Percentiles rank a stretch among this genome's conserved stretches.
phyloP scores from a whole-genome alignment of 2,888 invertebrate genomes.

The Cerastis rubricosa region DNA sequence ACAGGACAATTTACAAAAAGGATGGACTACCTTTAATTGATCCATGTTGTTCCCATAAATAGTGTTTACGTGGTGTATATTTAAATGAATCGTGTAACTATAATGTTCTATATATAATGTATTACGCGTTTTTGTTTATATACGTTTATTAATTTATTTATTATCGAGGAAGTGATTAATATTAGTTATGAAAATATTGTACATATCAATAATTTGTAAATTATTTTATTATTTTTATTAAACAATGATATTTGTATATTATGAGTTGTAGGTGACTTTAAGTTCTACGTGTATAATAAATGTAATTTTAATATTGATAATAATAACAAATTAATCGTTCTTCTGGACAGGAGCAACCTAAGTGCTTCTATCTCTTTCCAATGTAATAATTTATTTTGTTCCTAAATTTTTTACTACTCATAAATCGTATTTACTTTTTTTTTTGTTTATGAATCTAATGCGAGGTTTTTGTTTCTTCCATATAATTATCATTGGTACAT shows the following conservation, averaged over 20 bases:
- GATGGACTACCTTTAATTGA: slow-evolving; percentile 88
- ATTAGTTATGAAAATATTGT: slow-evolving; percentile 74
- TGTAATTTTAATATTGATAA: slow-evolving; percentile 56
- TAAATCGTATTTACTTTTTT: slow-evolving; percentile 23
- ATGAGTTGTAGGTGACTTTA: slow-evolving; percentile 65
- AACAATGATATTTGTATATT: slow-evolving; percentile 72
- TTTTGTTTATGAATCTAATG: slow-evolving; percentile 18
- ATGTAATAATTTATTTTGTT: slow-evolving; percentile 55
- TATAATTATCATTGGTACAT: slow-evolving; percentile 16
- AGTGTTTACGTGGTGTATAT: slow-evolving; percentile 67
- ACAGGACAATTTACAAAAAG: slow-evolving; percentile 80
- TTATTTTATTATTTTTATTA: slow-evolving; percentile 61
- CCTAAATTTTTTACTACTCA: slow-evolving; percentile 41
- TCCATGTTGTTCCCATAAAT: slow-evolving; percentile 49
- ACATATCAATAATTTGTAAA: slow-evolving; percentile 83
- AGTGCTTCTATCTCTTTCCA: slow-evolving; percentile 71
- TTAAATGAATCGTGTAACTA: slow-evolving; percentile 68
- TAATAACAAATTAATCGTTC: slow-evolving; percentile 51
- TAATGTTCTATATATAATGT: slow-evolving; percentile 50
- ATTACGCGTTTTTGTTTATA: slow-evolving; percentile 71
- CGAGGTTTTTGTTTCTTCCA: slow-evolving; percentile 37
- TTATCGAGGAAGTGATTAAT: slow-evolving; percentile 61
- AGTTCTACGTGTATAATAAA: slow-evolving; percentile 62
- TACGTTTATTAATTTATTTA: slow-evolving; percentile 77
- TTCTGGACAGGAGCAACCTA: slow-evolving; percentile 65